phyloP scores from a whole-genome alignment of 2,888 invertebrate genomes.

The Thelaira solivaga region DNA sequence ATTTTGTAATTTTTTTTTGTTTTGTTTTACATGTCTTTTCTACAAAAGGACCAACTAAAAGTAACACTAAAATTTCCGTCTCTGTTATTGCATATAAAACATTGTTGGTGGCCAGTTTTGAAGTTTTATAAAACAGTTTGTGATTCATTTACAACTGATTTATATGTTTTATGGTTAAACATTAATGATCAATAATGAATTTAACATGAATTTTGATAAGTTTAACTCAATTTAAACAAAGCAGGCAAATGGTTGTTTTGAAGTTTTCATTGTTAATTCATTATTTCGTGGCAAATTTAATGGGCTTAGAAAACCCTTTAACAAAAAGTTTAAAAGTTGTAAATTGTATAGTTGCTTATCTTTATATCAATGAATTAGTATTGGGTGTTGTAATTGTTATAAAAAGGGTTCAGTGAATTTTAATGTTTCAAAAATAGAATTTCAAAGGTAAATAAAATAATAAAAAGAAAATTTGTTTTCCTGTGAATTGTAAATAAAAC shows the following conservation, averaged over 20 bases:
- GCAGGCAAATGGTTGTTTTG: background rate
- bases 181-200: background rate
- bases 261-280: background rate
- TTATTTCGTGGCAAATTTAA: background rate
- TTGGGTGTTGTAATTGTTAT: background rate
- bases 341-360: background rate
- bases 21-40: no score
- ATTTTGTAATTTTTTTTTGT: no score
- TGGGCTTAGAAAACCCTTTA: background rate
- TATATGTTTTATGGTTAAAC: slow-evolving; percentile 10
- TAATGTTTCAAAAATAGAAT: no score
- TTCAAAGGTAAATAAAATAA: no score
- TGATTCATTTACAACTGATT: background rate
- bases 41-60: no score
- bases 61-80: no score
- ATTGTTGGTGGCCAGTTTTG: slow-evolving; percentile 41
- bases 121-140: background rate
- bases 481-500: no score
- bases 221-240: background rate
- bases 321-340: background rate
- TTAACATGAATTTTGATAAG: background rate
- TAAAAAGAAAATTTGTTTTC: no score
- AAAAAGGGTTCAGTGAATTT: background rate
- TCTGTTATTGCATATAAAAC: background rate
- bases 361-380: background rate